Evolutionary conservation across 1,140 invertebrate genomes (phyloP).

Genomic region (Papilio machaon): DNA sequence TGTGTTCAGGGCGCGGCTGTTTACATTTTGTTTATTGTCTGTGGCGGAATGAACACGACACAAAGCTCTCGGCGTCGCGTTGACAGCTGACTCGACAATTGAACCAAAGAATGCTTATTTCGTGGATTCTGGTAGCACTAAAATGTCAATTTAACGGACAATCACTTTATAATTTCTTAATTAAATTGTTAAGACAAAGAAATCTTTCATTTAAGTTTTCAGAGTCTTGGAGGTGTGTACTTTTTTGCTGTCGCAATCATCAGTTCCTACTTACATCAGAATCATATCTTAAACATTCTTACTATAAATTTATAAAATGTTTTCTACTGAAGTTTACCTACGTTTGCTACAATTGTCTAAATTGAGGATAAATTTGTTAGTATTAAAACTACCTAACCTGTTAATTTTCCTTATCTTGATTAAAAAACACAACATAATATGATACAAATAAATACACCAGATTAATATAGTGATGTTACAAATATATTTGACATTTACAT

Average conservation of each 20-base stretch:
- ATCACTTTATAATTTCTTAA: background rate
- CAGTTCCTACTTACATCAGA: background rate
- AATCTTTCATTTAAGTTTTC: background rate
- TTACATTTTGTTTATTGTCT: slow-evolving; percentile 76
- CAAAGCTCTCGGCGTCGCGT: slow-evolving; percentile 52
- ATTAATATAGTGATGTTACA: background rate
- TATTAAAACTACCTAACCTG: background rate
- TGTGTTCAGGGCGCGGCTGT: slow-evolving; percentile 67
- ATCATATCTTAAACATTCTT: too few relatives aligned
- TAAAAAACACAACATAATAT: too few relatives aligned
- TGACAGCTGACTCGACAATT: slow-evolving; percentile 63
- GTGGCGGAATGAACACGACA: slow-evolving; percentile 58
- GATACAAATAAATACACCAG: background rate
- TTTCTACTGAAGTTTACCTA: background rate
- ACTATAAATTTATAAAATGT: too few relatives aligned
- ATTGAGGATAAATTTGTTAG: background rate
- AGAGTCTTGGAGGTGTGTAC: background rate
- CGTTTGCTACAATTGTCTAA: background rate
- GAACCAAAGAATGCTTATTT: slow-evolving; percentile 24
- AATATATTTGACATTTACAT: background rate
- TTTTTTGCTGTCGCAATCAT: background rate
- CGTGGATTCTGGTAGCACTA: background rate
- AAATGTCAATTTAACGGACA: background rate
- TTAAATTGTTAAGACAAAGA: background rate
- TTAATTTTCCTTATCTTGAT: background rate